phyloP scores from a whole-genome alignment of 2,113 vertebrate species.

The Leptobrachium leishanense region DNA sequence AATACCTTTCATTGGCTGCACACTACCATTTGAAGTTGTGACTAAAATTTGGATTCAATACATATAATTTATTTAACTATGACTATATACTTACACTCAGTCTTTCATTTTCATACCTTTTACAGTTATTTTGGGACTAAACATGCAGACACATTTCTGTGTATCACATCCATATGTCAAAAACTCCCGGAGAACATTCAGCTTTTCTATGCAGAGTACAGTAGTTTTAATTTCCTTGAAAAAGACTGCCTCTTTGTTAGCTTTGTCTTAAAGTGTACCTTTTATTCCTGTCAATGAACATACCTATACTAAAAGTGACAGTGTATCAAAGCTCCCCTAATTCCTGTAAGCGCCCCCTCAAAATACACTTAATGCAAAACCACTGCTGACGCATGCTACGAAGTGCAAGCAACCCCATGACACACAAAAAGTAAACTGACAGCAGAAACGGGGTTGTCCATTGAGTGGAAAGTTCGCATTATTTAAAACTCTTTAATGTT shows the following conservation, averaged over 20 bases:
- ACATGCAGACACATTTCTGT: too few relatives aligned
- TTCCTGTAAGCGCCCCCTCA: constrained; percentile 26
- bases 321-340: background rate
- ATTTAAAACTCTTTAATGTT: background rate
- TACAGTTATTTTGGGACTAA: too few relatives aligned
- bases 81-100: too few relatives aligned
- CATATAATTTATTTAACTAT: too few relatives aligned
- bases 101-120: too few relatives aligned
- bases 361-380: constrained; percentile 5
- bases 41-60: too few relatives aligned
- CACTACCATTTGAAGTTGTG: too few relatives aligned
- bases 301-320: background rate
- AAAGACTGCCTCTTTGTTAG: background rate
- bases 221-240: background rate
- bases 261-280: background rate
- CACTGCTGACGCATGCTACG: background rate
- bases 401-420: background rate
- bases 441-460: background rate
- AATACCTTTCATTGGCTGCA: too few relatives aligned
- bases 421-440: background rate
- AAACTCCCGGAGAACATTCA: too few relatives aligned
- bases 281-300: background rate
- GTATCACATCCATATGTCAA: too few relatives aligned
- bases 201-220: too few relatives aligned
- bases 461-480: constrained; percentile 1